These are phyloP conservation scores for Sminthopsis crassicaudata DNA, from an alignment of 2,113 vertebrate species.

Conservation along the genomic window DNA sequence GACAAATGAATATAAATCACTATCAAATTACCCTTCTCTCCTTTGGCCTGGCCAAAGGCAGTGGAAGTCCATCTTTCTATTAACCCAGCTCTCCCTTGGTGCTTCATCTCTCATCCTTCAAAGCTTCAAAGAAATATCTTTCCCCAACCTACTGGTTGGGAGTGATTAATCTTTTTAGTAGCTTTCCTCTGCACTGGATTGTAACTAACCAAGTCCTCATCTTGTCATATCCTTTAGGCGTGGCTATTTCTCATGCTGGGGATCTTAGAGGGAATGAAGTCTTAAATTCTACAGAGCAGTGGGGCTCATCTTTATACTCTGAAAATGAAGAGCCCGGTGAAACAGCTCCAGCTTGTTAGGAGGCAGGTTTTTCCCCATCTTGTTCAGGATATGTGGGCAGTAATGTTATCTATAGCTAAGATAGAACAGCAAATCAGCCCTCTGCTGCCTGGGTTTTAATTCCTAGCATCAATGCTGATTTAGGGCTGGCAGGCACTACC, in stretches of 20 bases:
- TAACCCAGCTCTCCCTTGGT: not conserved
- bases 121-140: not conserved
- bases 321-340: not conserved
- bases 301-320: not conserved
- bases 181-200: conserved; percentile 8
- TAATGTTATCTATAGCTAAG: not conserved
- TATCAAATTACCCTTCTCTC: not conserved
- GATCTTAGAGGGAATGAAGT: not conserved
- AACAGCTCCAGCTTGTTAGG: not conserved
- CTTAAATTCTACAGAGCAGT: conserved; percentile 8
- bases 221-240: not conserved
- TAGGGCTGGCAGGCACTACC: not conserved
- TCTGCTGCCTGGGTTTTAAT: not conserved
- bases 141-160: not conserved
- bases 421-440: not conserved
- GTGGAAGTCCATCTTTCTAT: not conserved
- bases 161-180: not conserved
- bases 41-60: not conserved
- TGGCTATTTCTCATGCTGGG: conserved; percentile 18
- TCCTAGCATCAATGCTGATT: not conserved
- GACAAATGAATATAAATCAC: not conserved
- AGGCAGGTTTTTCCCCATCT: not conserved
- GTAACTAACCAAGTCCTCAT: not conserved
- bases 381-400: not conserved
- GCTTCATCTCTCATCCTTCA: not conserved